Conservation (phyloP, 1,140 invertebrate genomes). For the Drosophila arizonae region DNA sequence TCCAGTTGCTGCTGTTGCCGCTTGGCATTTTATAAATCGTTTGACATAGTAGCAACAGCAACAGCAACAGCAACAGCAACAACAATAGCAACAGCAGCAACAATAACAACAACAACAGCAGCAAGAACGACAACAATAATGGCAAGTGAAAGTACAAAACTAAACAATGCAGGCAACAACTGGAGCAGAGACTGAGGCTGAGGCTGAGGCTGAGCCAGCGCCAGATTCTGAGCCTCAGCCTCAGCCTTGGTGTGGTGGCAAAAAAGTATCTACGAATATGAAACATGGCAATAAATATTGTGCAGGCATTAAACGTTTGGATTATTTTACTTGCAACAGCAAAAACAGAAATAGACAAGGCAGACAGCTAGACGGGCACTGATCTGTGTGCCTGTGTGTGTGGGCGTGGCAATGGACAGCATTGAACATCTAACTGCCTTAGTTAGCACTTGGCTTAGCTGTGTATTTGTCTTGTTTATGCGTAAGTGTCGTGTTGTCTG, state of each 20-base stretch:
- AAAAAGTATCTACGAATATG: constrained; percentile 68
- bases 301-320: constrained; percentile 79
- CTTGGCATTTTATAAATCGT: constrained; percentile 79
- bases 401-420: constrained; percentile 36
- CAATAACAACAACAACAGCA: no score
- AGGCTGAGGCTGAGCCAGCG: background rate
- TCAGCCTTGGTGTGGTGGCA: constrained; percentile 32
- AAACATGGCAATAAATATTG: constrained; percentile 81
- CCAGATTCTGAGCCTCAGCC: constrained; percentile 29
- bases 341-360: constrained; percentile 21
- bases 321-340: constrained; percentile 65
- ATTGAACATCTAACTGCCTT: constrained; percentile 68
- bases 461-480: constrained; percentile 51
- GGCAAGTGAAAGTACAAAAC: constrained; percentile 69
- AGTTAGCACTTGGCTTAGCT: constrained; percentile 61
- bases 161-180: constrained; percentile 68
- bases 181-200: constrained; percentile 26
- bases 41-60: constrained; percentile 58
- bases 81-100: background rate
- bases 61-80: background rate
- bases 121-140: background rate
- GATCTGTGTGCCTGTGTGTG: constrained; percentile 17
- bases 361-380: constrained; percentile 19
- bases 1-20: constrained; percentile 30
- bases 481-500: constrained; percentile 2